Evolutionary conservation across 92 coral and sea anemone genomes (phyloP), one percentile per base, ranked within the genome.

Genomic region (Epizoanthus stellaris): DNA sequence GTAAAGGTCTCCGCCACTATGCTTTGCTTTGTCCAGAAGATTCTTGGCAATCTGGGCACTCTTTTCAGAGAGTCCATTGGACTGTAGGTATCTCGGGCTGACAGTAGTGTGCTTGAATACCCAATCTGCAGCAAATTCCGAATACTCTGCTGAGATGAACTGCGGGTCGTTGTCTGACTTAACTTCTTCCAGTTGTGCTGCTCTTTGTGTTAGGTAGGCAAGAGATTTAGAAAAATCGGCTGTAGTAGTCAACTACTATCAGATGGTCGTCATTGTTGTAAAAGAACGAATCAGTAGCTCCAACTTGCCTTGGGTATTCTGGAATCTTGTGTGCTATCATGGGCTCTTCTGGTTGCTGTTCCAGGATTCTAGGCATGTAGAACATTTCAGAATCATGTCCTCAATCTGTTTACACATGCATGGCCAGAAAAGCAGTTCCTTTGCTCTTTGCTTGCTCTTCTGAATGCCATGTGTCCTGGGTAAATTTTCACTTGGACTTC

Each of bases 381-480:
- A 6, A 70, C 87, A 84, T 34, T 54, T 84, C 10, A 70, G 62
- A 67, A 86, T 39, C 39, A 67, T 53, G n/a, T 49, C 40, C 59
- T 77, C 83, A 19, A 85, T 85, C 5, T 85, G 58, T 66, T 86
- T 77, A 58, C 66, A 4, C 85, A 86, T 86, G n/a, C 82, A 36
- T 6, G 89, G 79, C 89, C 84, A 86, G 72, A 76, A 68, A 25
- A 67, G 45, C 21, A 76, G 56, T 17, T 86, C 84, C 38, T 65
- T 43, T 13, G 85, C 89, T 43, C 79, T 73, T 23, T 76, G 84
- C 19, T 52, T 86, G 75, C 84, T 64, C 63, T 53, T 86, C 69
- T 77, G 63, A 8, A 86, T 77, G 38, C 89, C 89, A 76, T 36
- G 73, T 85, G 88, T 34, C 84, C 65, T 54, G 76, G 76, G 81